Evolutionary conservation across 2,888 invertebrate genomes (phyloP).

Genomic region (Ethmia dodecea): DNA sequence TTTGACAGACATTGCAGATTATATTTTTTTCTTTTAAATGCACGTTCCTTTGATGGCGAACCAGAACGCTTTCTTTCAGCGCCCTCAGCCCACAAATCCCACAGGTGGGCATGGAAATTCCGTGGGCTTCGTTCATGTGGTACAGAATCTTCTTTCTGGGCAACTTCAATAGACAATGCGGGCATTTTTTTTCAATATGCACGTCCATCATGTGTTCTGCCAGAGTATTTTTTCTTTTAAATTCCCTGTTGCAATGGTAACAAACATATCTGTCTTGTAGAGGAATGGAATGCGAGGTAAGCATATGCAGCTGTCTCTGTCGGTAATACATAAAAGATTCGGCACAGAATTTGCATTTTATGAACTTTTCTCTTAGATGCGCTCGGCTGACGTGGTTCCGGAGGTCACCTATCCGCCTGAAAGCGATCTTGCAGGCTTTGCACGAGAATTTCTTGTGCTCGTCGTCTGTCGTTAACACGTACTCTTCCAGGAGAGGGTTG

Average conservation of each 20-base stretch:
- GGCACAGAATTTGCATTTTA: constrained; percentile 24
- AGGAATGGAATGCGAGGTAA: constrained; percentile 6
- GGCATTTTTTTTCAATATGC: constrained; percentile 23
- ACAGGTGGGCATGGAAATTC: constrained; percentile 29
- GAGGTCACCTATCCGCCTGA: constrained; percentile 24
- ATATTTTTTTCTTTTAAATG: constrained; percentile 29
- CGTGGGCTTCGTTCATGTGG: constrained; percentile 28
- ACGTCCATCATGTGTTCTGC: constrained; percentile 26
- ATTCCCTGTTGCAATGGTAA: constrained; percentile 21
- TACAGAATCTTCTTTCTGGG: constrained; percentile 21
- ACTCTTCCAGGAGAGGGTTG: constrained; percentile 7
- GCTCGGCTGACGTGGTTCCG: constrained; percentile 24
- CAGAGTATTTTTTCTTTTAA: constrained; percentile 28
- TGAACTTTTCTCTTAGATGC: constrained; percentile 26
- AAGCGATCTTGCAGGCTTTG: constrained; percentile 26
- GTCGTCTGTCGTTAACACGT: constrained; percentile 16
- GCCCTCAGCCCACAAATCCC: constrained; percentile 25
- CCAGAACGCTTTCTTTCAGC: constrained; percentile 17
- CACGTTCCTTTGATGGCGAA: constrained; percentile 29
- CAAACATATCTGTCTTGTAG: constrained; percentile 20
- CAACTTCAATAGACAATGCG: constrained; percentile 19
- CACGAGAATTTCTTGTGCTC: constrained; percentile 20
- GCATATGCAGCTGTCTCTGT: constrained; percentile 22
- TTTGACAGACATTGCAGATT: constrained; percentile 25
- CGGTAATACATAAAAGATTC: constrained; percentile 30